Conservation (phyloP, 2,113 vertebrate genomes). For the Geococcyx californianus region DNA sequence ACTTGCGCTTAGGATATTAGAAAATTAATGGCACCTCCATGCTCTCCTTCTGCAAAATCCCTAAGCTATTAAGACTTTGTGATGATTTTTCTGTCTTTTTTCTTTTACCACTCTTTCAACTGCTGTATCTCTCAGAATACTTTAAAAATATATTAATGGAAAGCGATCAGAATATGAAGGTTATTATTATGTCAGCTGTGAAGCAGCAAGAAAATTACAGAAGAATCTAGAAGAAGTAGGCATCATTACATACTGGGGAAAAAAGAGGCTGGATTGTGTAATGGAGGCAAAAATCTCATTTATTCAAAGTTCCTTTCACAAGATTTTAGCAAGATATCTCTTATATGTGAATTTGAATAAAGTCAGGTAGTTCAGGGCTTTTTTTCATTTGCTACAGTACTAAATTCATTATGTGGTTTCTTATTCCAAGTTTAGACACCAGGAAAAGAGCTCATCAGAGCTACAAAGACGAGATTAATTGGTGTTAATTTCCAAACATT, state of each 20-base stretch:
- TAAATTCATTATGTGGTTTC: conserved; percentile 1
- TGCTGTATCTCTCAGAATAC: not conserved
- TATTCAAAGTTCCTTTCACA: conserved; percentile 7
- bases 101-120: conserved; percentile 5
- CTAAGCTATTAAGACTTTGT: not conserved
- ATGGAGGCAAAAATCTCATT: conserved; percentile 33
- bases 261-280: not conserved
- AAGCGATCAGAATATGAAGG: not conserved
- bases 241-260: not conserved
- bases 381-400: not conserved
- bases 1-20: not conserved
- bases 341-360: not conserved
- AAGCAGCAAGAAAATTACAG: not conserved
- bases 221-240: conserved; percentile 8
- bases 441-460: conserved; percentile 4
- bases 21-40: not conserved
- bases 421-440: not conserved
- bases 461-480: conserved; percentile 43
- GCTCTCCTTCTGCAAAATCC: not conserved
- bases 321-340: not conserved
- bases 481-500: conserved; percentile 42
- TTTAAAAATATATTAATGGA: not conserved
- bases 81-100: not conserved
- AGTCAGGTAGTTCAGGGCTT: not conserved
- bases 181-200: not conserved